phyloP scores from a whole-genome alignment of 2,797 vertebrate genomes.

The Manis pentadactyla region DNA sequence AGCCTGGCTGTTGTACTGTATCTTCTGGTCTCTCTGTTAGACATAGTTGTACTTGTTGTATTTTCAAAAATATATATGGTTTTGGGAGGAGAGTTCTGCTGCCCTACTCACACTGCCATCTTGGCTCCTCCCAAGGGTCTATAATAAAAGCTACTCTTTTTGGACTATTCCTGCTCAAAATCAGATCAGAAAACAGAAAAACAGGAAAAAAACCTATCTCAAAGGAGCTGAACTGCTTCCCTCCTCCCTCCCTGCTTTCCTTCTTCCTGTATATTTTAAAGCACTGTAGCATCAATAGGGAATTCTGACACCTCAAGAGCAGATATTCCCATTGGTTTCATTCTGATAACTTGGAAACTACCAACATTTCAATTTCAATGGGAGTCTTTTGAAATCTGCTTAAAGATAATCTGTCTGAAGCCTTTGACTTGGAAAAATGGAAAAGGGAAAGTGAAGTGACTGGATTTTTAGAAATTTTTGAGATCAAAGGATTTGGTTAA shows the following conservation, averaged over 20 bases:
- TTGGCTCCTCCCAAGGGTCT: too few relatives aligned
- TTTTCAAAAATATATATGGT: too few relatives aligned
- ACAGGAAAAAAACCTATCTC: background rate
- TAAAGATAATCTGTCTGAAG: slow-evolving; percentile 74
- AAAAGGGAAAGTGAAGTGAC: slow-evolving; percentile 65
- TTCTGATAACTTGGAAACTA: slow-evolving; percentile 67
- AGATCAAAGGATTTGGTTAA: slow-evolving; percentile 75
- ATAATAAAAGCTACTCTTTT: background rate
- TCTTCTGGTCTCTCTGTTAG: too few relatives aligned
- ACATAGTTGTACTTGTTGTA: too few relatives aligned
- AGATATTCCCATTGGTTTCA: slow-evolving; percentile 3
- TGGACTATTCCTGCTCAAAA: slow-evolving; percentile 36
- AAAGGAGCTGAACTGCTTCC: background rate
- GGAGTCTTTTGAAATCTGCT: slow-evolving; percentile 69
- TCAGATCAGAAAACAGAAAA: background rate
- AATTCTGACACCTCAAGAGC: slow-evolving; percentile 42
- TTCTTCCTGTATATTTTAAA: slow-evolving; percentile 34
- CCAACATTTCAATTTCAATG: slow-evolving; percentile 74
- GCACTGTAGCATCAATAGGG: slow-evolving; percentile 16
- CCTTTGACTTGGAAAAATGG: slow-evolving; percentile 74
- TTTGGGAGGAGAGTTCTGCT: too few relatives aligned
- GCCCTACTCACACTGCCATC: too few relatives aligned
- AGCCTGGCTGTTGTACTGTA: too few relatives aligned
- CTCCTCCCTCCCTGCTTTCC: background rate
- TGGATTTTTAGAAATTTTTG: slow-evolving; percentile 69